Evolutionary conservation across 2,888 invertebrate species (phyloP).

Genomic region (Nudaria mundana): DNA sequence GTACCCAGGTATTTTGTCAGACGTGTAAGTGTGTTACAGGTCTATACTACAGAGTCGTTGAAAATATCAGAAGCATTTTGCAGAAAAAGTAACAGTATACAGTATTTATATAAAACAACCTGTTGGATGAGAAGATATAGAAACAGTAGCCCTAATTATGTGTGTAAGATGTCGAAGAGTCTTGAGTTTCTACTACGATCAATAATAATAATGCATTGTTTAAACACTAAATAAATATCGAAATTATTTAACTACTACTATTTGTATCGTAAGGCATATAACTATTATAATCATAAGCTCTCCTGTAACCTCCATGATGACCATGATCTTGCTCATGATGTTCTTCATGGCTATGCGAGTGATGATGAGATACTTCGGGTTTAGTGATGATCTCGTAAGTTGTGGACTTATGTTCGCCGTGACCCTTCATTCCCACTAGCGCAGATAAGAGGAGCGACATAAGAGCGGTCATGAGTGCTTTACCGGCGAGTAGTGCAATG

Average conservation of each 20-base stretch:
- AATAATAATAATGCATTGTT: no score
- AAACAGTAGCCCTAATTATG: no score
- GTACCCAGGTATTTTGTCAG: no score
- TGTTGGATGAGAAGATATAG: no score
- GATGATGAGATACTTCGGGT: constrained; percentile 87
- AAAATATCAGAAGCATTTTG: no score
- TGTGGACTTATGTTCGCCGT: constrained; percentile 85
- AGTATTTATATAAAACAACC: no score
- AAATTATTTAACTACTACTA: constrained; percentile 34
- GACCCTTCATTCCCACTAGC: constrained; percentile 87
- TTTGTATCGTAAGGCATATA: constrained; percentile 69
- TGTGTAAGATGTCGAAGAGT: no score
- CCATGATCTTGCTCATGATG: constrained; percentile 79
- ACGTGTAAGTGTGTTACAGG: no score
- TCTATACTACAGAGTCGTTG: no score
- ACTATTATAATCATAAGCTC: constrained; percentile 78
- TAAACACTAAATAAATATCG: not conserved
- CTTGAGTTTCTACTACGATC: no score
- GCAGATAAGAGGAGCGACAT: constrained; percentile 90
- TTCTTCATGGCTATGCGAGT: constrained; percentile 86
- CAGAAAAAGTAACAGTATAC: no score
- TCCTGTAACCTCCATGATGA: constrained; percentile 78
- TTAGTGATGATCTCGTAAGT: constrained; percentile 93
- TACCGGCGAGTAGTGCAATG: constrained; percentile 89
- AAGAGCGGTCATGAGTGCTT: constrained; percentile 90